Evolutionary conservation across 2,113 vertebrate genomes (phyloP), one percentile per base, ranked within the genome.

Genomic region (Anseranas semipalmata): DNA sequence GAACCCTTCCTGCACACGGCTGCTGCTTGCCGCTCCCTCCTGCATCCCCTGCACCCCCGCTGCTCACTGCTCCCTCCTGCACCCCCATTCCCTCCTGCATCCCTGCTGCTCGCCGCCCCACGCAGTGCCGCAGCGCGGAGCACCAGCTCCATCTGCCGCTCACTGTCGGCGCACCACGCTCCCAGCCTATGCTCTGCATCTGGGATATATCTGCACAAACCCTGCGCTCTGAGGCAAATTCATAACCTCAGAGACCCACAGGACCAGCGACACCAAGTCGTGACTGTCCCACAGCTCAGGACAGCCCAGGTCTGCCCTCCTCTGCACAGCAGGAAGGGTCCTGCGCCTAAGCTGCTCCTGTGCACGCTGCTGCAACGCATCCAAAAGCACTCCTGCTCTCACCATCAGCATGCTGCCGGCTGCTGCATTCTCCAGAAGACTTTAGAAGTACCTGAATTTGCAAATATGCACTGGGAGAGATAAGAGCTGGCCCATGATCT

Each of bases 71-170:
- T 20, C 59, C n/a, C 24, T 41, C 50, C 68, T 58, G 25, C 12
- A 0, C 4, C 20, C n/a, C 22, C 1, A 11, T 21, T 50, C 48
- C 48, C n/a, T n/a, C n/a, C n/a, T n/a, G n/a, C n/a, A n/a, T n/a
- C n/a, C n/a, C n/a, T 12, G 3, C 67, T 0, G 15, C 37, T 43
- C 55, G 2, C 13, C 48, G 15, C 25, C 35, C 37, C 48, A 27
- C 1, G 19, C 35, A 32, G n/a, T 25, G 9, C 28, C 35, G 27
- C 7, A 6, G 0, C 3, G 9, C 25, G 8, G 80, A 89, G 73
- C 91, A 50, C 16, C 84, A 33, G 96, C 93, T 60, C 96, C 96
- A 82, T 33, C 96, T 96, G 86, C 95, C 7, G 95, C 88, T 37
- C 7, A 4, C 28, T 0, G 3, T 4, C 6, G 2, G 45, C 53